A percentile compares a stretch with the other conserved stretches of the same genome.
Conservation (phyloP, 2,113 vertebrate species). For the Vanacampus margaritifer region DNA sequence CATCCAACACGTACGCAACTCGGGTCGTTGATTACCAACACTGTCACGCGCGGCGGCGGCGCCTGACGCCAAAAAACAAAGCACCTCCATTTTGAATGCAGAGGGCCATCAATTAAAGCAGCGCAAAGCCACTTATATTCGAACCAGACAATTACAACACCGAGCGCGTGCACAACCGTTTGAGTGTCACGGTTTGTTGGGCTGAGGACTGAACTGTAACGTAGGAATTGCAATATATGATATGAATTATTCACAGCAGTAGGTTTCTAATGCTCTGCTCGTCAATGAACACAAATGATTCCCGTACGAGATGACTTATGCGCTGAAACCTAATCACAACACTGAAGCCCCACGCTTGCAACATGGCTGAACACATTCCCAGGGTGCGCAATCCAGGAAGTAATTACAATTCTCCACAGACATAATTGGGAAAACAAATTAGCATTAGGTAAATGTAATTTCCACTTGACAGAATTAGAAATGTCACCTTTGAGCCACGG, state of each 20-base stretch:
- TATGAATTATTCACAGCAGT: neutral
- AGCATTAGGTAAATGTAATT: slow-evolving; percentile 10
- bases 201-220: neutral
- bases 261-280: neutral
- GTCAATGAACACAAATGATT: neutral
- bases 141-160: neutral
- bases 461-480: slow-evolving; percentile 6
- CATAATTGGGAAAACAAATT: slow-evolving; percentile 17
- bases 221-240: neutral
- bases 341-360: neutral
- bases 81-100: too few relatives aligned
- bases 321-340: neutral
- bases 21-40: neutral
- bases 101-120: neutral
- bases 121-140: neutral
- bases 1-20: slow-evolving; percentile 9
- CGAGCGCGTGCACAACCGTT: neutral
- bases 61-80: too few relatives aligned
- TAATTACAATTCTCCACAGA: slow-evolving; percentile 13
- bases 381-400: neutral
- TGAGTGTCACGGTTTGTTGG: neutral
- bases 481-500: neutral
- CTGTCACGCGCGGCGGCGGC: neutral
- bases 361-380: slow-evolving; percentile 4
- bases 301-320: neutral